These are phyloP conservation scores for Parapristionchus giblindavisi DNA, from an alignment of 2,888 invertebrate species.

Conservation along the genomic window DNA sequence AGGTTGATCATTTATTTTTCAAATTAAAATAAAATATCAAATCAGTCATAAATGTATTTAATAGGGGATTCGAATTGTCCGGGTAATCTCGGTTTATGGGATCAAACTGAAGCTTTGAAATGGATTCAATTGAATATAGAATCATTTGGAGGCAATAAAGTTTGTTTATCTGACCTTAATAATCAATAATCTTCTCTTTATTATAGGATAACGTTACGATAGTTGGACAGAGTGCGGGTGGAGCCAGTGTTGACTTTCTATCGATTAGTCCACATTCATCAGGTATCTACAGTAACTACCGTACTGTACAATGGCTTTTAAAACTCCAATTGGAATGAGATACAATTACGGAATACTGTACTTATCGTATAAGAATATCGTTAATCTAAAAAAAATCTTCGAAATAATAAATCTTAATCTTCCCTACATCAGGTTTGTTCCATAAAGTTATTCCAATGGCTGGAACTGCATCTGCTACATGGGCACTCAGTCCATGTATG, in stretches of 20 bases:
- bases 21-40: not conserved
- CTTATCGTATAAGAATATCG: no score
- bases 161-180: not conserved
- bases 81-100: constrained; percentile 52
- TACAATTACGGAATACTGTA: no score
- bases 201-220: constrained; percentile 23
- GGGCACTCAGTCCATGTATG: not conserved
- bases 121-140: constrained; percentile 44
- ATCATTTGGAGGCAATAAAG: constrained; percentile 29
- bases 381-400: not conserved
- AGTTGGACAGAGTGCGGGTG: constrained; percentile 33
- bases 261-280: constrained; percentile 32
- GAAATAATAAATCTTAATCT: not conserved
- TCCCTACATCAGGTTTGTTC: constrained; percentile 3
- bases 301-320: not conserved
- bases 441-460: constrained; percentile 27
- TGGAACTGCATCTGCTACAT: not conserved
- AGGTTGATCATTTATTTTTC: constrained; percentile 32
- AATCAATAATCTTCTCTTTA: not conserved
- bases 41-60: not conserved
- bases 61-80: constrained; percentile 45
- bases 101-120: constrained; percentile 53
- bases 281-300: not conserved
- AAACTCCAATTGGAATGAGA: no score
- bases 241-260: constrained; percentile 20